These are phyloP conservation scores for Buteo buteo DNA, from an alignment of 2,113 vertebrate genomes.

Conservation along the genomic window DNA sequence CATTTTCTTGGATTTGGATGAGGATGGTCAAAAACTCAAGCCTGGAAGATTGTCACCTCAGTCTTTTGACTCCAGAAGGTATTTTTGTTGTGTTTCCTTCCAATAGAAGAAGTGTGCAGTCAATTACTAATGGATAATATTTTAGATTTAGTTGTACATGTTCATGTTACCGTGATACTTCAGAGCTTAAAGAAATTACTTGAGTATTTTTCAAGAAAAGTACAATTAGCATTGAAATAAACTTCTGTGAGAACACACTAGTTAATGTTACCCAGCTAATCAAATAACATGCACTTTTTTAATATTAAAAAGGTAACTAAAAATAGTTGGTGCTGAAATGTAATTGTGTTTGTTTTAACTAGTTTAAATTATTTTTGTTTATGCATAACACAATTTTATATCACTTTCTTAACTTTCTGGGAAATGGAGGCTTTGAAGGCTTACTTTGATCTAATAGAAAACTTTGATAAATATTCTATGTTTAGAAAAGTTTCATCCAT, in stretches of 20 bases:
- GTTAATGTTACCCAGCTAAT: background rate
- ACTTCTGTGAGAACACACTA: background rate
- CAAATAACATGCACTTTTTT: background rate
- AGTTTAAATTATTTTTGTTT: background rate
- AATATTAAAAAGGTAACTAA: background rate
- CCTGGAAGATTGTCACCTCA: background rate
- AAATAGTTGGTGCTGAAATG: background rate
- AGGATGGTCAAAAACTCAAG: slow-evolving; percentile 70
- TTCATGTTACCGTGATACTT: background rate
- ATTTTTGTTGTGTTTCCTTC: background rate
- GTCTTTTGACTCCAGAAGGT: slow-evolving; percentile 55
- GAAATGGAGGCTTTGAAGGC: background rate
- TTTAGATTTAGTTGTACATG: background rate
- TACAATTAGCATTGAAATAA: background rate
- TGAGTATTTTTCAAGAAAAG: background rate
- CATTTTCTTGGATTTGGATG: slow-evolving; percentile 76
- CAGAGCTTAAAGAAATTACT: background rate
- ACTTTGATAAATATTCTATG: background rate
- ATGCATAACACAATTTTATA: background rate
- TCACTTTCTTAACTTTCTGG: background rate
- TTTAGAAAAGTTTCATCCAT: background rate
- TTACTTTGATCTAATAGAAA: background rate
- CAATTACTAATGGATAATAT: background rate
- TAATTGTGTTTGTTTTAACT: background rate
- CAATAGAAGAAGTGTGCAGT: background rate